phyloP scores from a whole-genome alignment of 2,797 vertebrate genomes.

The Centroberyx gerrardi region DNA sequence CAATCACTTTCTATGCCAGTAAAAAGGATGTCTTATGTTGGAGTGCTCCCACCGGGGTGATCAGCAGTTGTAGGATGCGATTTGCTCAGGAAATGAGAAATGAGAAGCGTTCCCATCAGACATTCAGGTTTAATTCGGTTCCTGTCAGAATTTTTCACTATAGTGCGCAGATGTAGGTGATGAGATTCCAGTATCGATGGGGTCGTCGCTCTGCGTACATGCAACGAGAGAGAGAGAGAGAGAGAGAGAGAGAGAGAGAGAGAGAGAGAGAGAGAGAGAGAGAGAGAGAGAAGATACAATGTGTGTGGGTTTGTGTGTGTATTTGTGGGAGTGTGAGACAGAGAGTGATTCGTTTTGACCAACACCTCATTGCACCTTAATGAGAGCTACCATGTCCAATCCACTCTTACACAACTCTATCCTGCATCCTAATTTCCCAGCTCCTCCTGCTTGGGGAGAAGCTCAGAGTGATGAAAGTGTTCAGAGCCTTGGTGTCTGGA shows the following conservation, averaged over 20 bases:
- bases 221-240: slow-evolving; percentile 5
- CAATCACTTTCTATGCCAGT: slow-evolving; percentile 55
- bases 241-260: background rate
- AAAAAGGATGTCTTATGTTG: slow-evolving; percentile 38
- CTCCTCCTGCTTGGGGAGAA: too few relatives aligned
- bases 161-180: slow-evolving; percentile 30
- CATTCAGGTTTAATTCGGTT: slow-evolving; percentile 68
- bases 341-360: too few relatives aligned
- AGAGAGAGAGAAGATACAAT: too few relatives aligned
- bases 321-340: too few relatives aligned
- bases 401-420: too few relatives aligned
- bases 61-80: slow-evolving; percentile 62
- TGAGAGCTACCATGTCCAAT: background rate
- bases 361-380: background rate
- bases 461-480: too few relatives aligned
- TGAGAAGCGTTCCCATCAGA: slow-evolving; percentile 57
- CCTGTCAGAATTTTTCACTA: slow-evolving; percentile 51
- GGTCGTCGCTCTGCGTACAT: slow-evolving; percentile 13
- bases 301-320: too few relatives aligned
- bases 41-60: slow-evolving; percentile 68
- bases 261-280: too few relatives aligned
- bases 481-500: too few relatives aligned
- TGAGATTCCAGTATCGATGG: slow-evolving; percentile 57
- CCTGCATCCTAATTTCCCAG: too few relatives aligned
- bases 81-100: slow-evolving; percentile 69